Evolutionary conservation across 2,888 invertebrate species (phyloP).

Genomic region (Leptogaster cylindrica): DNA sequence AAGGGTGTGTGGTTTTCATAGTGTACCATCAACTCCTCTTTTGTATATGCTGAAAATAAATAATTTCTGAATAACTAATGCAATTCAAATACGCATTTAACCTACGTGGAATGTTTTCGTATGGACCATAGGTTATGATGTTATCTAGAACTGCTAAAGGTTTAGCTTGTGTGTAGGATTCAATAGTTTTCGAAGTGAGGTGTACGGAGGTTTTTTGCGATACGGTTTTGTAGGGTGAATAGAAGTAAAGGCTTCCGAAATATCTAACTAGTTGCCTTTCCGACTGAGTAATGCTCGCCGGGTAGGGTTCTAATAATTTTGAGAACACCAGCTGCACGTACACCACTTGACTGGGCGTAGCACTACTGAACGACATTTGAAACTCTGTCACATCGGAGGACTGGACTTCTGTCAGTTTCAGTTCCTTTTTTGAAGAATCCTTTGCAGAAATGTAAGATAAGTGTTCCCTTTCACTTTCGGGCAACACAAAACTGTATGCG

Average conservation of each 20-base stretch:
- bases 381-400: slow-evolving; percentile 67
- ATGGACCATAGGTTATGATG: slow-evolving; percentile 88
- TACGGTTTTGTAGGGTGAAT: slow-evolving; percentile 79
- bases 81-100: slow-evolving; percentile 52
- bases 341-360: slow-evolving; percentile 53
- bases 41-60: slow-evolving; percentile 60
- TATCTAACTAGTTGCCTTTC: slow-evolving; percentile 94
- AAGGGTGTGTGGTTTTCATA: slow-evolving; percentile 97
- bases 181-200: slow-evolving; percentile 79
- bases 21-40: slow-evolving; percentile 79
- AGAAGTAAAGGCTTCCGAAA: slow-evolving; percentile 82
- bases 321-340: slow-evolving; percentile 76
- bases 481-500: slow-evolving; percentile 73
- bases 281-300: slow-evolving; percentile 86
- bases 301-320: slow-evolving; percentile 81
- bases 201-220: slow-evolving; percentile 84
- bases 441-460: slow-evolving; percentile 79
- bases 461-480: slow-evolving; percentile 65
- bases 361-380: slow-evolving; percentile 64
- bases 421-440: slow-evolving; percentile 67
- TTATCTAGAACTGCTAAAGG: slow-evolving; percentile 81
- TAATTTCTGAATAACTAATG: neutral
- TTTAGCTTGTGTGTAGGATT: slow-evolving; percentile 81
- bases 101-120: slow-evolving; percentile 70
- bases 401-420: slow-evolving; percentile 65